These are phyloP conservation scores for Chrysodeixis includens DNA, from an alignment of 2,888 invertebrate genomes.

Conservation along the genomic window DNA sequence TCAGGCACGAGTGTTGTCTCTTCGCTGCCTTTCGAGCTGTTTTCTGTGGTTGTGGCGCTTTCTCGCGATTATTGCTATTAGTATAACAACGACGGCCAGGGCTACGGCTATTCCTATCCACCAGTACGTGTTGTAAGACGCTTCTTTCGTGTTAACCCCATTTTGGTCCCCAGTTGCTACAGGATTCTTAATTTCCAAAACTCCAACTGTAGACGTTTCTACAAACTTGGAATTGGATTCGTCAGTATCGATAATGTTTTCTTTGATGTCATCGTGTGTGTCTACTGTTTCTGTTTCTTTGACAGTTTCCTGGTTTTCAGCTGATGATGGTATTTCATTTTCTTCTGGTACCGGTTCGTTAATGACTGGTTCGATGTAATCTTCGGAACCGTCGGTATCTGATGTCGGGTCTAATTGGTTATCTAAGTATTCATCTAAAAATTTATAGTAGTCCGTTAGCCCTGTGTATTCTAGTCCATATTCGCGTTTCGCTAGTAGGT, in stretches of 20 bases:
- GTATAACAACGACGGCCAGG: slow-evolving; percentile 76
- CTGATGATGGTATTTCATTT: slow-evolving; percentile 70
- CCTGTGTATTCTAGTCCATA: slow-evolving; percentile 85
- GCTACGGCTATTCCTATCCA: slow-evolving; percentile 87
- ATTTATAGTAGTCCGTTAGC: slow-evolving; percentile 87
- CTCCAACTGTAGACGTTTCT: slow-evolving; percentile 85
- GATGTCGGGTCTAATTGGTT: slow-evolving; percentile 79
- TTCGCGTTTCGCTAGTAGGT: slow-evolving; percentile 83
- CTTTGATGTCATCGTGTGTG: slow-evolving; percentile 62
- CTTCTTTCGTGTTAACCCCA: slow-evolving; percentile 75
- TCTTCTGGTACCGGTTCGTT: slow-evolving; percentile 67
- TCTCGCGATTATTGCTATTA: slow-evolving; percentile 83
- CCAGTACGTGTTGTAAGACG: slow-evolving; percentile 85
- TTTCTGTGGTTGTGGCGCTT: slow-evolving; percentile 87
- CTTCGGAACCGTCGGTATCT: slow-evolving; percentile 68
- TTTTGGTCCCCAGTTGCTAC: slow-evolving; percentile 74
- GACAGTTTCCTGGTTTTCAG: slow-evolving; percentile 43
- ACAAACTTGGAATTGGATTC: slow-evolving; percentile 71
- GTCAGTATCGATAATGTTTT: slow-evolving; percentile 78
- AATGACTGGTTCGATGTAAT: slow-evolving; percentile 76
- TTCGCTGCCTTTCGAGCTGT: slow-evolving; percentile 83
- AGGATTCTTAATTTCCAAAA: slow-evolving; percentile 83
- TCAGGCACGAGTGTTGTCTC: slow-evolving; percentile 84
- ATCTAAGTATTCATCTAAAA: slow-evolving; percentile 88
- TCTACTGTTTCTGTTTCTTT: slow-evolving; percentile 40